Base-by-base conservation (phyloP, 2,888 invertebrate species). In the Iphiclides podalirius region DNA sequence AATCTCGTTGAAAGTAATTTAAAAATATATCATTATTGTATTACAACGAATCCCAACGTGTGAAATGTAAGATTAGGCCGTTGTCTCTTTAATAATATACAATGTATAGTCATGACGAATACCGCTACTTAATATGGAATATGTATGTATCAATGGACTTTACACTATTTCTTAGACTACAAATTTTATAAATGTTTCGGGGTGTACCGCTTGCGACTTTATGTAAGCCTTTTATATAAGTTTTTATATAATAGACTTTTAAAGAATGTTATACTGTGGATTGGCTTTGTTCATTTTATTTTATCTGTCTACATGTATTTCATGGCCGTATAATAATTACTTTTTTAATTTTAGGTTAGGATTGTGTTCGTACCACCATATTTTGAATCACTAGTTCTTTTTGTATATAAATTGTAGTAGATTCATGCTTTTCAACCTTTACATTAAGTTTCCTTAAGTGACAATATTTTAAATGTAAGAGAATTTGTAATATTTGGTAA, bases 361-460 rank as follows among this genome's bases (percentile, higher is more conserved):
- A 52, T 66, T 72, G 72, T 75, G 73, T 80, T 78, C 70, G 69
- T 67, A 76, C 79, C 77, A 79, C 75, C 76, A 77, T 44, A 35
- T 38, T 70, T 70, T 42, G 38, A 23, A 28, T 66, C 63, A 50
- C 64, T 55, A 53, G 49, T 53, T 57, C 13, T 63, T 67, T 61
- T 52, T 65, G 61, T 66, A 63, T 67, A 65, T 60, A 62, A 60
- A 59, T 57, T 62, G 58, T 58, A 55, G 50, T 53, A 59, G 52
- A 48, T 47, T 45, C 52, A 47, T 54, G 60, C 58, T 58, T 59
- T 60, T 58, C 54, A 52, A 51, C 54, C 55, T 57, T 57, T 53
- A 64, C 57, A 60, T 64, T 65, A 67, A 64, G 61, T 59, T 66
- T 67, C 68, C 65, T 61, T 53, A 51, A 46, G 43, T 42, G 23